These are phyloP conservation scores for Paracentrotus lividus DNA, from an alignment of 53 echinoderm and acorn worm species.

Conservation along the genomic window DNA sequence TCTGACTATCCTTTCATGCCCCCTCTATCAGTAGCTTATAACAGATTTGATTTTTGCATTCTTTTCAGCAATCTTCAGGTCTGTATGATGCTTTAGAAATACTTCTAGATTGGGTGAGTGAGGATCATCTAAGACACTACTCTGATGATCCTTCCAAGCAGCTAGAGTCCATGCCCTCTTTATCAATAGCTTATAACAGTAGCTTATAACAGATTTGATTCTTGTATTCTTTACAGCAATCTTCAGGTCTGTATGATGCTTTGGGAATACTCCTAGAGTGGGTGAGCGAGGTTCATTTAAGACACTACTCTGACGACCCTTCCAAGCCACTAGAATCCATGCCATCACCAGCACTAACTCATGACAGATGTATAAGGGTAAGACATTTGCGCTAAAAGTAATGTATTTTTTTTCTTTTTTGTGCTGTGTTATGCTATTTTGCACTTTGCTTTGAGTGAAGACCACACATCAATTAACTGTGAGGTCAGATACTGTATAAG, in stretches of 20 bases:
- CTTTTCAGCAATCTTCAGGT: constrained; percentile 70
- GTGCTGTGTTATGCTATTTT: too few relatives aligned
- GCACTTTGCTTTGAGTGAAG: too few relatives aligned
- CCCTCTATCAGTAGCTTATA: too few relatives aligned
- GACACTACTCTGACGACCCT: constrained; percentile 63
- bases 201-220: too few relatives aligned
- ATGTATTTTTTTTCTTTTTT: not conserved
- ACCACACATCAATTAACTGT: too few relatives aligned
- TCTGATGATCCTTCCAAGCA: constrained; percentile 69
- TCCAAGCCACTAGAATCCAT: constrained; percentile 69
- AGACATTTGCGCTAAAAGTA: not conserved
- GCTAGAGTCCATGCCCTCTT: constrained; percentile 67
- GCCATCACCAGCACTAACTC: constrained; percentile 75
- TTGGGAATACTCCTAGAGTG: constrained; percentile 89
- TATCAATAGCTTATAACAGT: constrained; percentile 81
- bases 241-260: constrained; percentile 81
- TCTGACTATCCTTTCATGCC: too few relatives aligned
- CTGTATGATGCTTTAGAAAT: constrained; percentile 86
- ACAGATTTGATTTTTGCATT: too few relatives aligned
- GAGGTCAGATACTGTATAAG: too few relatives aligned
- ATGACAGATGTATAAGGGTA: constrained; percentile 91
- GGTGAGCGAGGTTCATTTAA: constrained; percentile 92
- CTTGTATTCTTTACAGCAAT: constrained; percentile 52
- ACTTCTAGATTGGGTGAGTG: constrained; percentile 92
- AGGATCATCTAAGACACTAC: constrained; percentile 83